phyloP scores from a whole-genome alignment of 2,888 invertebrate genomes.

The Notodonta ziczac region DNA sequence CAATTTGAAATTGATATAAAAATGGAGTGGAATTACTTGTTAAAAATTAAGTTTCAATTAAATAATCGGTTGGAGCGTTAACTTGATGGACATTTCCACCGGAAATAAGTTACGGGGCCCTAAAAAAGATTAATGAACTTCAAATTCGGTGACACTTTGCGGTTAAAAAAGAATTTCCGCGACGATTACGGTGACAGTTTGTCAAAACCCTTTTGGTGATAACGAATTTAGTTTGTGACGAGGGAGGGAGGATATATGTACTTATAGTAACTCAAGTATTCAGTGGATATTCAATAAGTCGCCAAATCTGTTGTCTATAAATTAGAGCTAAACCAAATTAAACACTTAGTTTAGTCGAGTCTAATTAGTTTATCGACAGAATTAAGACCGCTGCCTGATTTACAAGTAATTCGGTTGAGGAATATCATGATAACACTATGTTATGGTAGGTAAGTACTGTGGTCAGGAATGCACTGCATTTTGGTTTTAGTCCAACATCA shows the following conservation, averaged over 20 bases:
- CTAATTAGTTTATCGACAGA: no score
- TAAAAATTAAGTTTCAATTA: constrained; percentile 25
- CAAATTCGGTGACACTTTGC: constrained; percentile 7
- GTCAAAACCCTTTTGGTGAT: background rate
- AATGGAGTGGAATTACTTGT: constrained; percentile 18
- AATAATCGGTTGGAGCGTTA: constrained; percentile 23
- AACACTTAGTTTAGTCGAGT: no score
- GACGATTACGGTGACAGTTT: background rate
- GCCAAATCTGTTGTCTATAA: no score
- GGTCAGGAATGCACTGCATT: no score
- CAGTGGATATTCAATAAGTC: no score
- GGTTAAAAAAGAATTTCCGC: constrained; percentile 2
- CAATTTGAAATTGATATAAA: constrained; percentile 22
- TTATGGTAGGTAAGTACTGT: no score
- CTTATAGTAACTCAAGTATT: background rate
- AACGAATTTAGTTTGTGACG: background rate
- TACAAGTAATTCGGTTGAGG: no score
- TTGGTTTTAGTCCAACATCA: no score
- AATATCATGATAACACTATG: no score
- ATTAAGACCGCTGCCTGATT: no score
- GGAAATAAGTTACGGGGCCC: constrained; percentile 8
- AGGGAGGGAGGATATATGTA: background rate
- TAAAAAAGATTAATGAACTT: constrained; percentile 12
- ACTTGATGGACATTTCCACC: constrained; percentile 23
- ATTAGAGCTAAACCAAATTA: no score